A percentile compares a stretch with the other conserved stretches of the same genome.
phyloP scores from a whole-genome alignment of 2,797 vertebrate species.

The Falco columbarius region DNA sequence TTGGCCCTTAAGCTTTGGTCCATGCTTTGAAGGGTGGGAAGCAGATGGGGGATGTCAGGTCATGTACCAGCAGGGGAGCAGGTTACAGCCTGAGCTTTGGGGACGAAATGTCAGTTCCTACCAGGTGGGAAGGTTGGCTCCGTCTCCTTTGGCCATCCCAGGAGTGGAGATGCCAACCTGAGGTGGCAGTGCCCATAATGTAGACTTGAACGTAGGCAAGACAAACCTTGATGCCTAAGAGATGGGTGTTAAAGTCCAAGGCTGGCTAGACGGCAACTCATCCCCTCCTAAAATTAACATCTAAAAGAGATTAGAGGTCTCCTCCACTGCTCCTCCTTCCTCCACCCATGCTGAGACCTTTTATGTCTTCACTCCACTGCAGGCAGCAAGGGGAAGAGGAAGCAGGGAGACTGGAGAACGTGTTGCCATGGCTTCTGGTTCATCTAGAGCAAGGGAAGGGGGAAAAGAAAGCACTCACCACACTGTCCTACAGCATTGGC shows the following conservation, averaged over 20 bases:
- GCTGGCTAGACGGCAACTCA: no score
- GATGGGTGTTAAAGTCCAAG: background rate
- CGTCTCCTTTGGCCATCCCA: background rate
- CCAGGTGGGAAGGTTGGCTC: background rate
- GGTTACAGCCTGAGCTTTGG: background rate
- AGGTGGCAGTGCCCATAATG: rapidly evolving
- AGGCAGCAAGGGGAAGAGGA: background rate
- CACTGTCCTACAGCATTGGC: rapidly evolving
- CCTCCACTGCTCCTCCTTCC: background rate
- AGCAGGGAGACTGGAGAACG: background rate
- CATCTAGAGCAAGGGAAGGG: background rate
- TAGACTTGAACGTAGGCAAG: background rate
- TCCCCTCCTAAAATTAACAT: background rate
- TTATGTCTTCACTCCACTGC: rapidly evolving
- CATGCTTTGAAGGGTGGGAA: background rate
- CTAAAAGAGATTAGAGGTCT: background rate
- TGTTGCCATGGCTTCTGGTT: background rate
- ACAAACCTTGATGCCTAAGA: background rate
- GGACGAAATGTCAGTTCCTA: background rate
- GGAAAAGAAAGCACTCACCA: background rate
- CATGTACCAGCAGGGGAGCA: background rate
- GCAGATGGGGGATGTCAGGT: background rate
- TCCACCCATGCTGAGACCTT: background rate
- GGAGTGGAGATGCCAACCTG: background rate
- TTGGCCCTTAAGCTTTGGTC: background rate